phyloP scores from a whole-genome alignment of 2,113 vertebrate species.

The mouse (Mus musculus) region GRCm39 chrX:83152001-83152500 shows the following conservation, averaged over 20 bases:
- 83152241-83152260: not conserved
- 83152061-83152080: not conserved
- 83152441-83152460: not conserved
- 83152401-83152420: not conserved
- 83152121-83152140: not conserved
- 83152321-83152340: not conserved
- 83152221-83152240: not conserved
- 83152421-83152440: not conserved
- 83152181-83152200: not conserved
- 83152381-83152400: not conserved
- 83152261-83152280: not conserved
- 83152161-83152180: not conserved
- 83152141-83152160: not conserved
- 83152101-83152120: not conserved
- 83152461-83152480: not conserved
- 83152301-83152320: not conserved
- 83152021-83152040: not conserved
- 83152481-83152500: not conserved
- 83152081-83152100: too few relatives aligned
- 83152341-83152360: not conserved
- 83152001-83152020: constrained; percentile 3
- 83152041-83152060: not conserved
- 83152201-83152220: not conserved
- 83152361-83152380: not conserved
- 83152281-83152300: not conserved